A percentile compares a stretch with the other conserved stretches of the same genome.
These are phyloP conservation scores for Eurypyga helias DNA, from an alignment of 2,113 vertebrate genomes.

Conservation along the genomic window DNA sequence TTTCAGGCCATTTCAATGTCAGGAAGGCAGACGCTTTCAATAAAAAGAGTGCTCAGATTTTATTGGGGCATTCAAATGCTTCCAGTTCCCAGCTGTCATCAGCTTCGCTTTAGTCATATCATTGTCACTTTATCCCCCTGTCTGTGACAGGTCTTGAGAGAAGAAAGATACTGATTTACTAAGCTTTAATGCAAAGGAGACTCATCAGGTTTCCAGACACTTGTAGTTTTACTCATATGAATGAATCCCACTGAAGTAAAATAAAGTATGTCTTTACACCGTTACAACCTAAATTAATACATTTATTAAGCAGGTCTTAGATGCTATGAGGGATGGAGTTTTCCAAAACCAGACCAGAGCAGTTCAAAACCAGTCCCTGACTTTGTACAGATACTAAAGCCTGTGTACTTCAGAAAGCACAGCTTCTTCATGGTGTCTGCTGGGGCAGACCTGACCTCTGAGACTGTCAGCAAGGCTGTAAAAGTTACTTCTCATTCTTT, in stretches of 20 bases:
- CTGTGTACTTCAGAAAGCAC: not conserved
- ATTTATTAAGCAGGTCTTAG: not conserved
- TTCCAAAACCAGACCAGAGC: not conserved
- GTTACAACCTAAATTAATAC: not conserved
- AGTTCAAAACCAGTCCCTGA: not conserved
- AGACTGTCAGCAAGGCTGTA: not conserved
- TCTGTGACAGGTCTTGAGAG: not conserved
- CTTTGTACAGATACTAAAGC: not conserved
- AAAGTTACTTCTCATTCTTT: not conserved
- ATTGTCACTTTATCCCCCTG: conserved; percentile 37
- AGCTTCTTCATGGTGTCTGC: not conserved
- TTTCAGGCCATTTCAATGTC: conserved; percentile 29
- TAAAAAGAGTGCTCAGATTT: conserved; percentile 45
- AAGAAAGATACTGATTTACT: conserved; percentile 1
- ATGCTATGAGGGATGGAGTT: not conserved
- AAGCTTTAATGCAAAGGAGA: conserved; percentile 24
- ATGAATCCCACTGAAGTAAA: not conserved
- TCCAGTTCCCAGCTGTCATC: conserved; percentile 53
- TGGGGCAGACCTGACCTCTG: not conserved
- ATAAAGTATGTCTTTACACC: not conserved
- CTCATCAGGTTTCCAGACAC: not conserved
- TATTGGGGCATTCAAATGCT: conserved; percentile 36
- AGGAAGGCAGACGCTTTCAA: conserved; percentile 32
- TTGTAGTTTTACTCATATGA: not conserved
- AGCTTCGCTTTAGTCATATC: not conserved